Conservation (phyloP, 2,113 vertebrate genomes). For the Arothron firmamentum region DNA sequence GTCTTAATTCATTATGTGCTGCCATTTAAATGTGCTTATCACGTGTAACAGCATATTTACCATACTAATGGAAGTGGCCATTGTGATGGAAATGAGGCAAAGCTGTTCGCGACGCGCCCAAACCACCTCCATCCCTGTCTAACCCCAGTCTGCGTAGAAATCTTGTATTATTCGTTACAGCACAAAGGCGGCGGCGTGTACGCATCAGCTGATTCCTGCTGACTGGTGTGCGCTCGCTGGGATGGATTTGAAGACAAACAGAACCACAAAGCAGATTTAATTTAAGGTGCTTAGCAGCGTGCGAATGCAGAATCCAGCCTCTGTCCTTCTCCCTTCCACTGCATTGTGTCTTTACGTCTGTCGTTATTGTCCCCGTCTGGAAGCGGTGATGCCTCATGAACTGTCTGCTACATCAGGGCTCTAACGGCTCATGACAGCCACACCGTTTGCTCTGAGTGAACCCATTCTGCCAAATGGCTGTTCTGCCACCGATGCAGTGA, state of each 20-base stretch:
- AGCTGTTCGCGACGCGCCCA: constrained; percentile 50
- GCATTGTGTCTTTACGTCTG: constrained; percentile 3
- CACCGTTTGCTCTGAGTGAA: constrained; percentile 55
- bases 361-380: constrained; percentile 9
- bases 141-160: constrained; percentile 42
- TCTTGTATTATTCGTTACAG: constrained; percentile 34
- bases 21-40: constrained; percentile 51
- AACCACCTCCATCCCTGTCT: constrained; percentile 40
- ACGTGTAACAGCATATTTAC: constrained; percentile 60
- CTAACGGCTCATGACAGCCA: constrained; percentile 46
- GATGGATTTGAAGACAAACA: constrained; percentile 43
- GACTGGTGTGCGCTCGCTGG: constrained; percentile 45
- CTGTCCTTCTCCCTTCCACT: constrained; percentile 13
- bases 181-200: constrained; percentile 45
- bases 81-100: constrained; percentile 64
- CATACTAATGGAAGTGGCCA: constrained; percentile 48
- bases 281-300: constrained; percentile 35
- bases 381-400: constrained; percentile 29
- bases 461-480: constrained; percentile 45
- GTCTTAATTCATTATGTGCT: constrained; percentile 39
- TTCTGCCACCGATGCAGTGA: background rate
- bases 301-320: constrained; percentile 22
- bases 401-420: constrained; percentile 31
- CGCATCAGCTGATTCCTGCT: constrained; percentile 27
- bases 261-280: constrained; percentile 30